phyloP scores from a whole-genome alignment of 1,140 invertebrate genomes.

The Drosophila arawakana region DNA sequence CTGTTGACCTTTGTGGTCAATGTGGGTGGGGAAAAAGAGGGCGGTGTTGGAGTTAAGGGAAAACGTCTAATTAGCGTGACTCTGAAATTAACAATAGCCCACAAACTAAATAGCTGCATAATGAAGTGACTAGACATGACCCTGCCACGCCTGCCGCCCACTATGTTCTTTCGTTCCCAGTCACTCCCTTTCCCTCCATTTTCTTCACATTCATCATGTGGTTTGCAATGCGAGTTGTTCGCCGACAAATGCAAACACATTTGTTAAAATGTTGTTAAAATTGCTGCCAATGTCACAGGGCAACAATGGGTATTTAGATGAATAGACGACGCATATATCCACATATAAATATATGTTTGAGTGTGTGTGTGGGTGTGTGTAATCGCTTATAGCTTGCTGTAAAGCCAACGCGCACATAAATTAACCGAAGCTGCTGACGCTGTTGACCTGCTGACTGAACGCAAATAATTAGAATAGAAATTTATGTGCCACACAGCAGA shows the following conservation, averaged over 20 bases:
- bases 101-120: slow-evolving; percentile 65
- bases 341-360: slow-evolving; percentile 3
- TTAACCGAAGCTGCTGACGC: slow-evolving; percentile 53
- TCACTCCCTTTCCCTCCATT: background rate
- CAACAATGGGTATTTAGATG: slow-evolving; percentile 10
- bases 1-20: slow-evolving; percentile 42
- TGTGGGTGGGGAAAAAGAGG: background rate
- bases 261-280: slow-evolving; percentile 52
- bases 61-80: slow-evolving; percentile 70
- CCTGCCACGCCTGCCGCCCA: slow-evolving; percentile 25
- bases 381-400: slow-evolving; percentile 64
- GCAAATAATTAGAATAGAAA: slow-evolving; percentile 76
- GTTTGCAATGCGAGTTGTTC: slow-evolving; percentile 27
- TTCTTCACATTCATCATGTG: slow-evolving; percentile 28
- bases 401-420: slow-evolving; percentile 64
- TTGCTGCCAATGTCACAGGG: slow-evolving; percentile 31
- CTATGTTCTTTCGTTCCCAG: background rate
- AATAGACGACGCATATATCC: slow-evolving; percentile 1
- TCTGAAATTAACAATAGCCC: slow-evolving; percentile 52
- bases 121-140: slow-evolving; percentile 58
- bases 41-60: no score
- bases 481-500: slow-evolving; percentile 64
- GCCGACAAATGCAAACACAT: slow-evolving; percentile 53
- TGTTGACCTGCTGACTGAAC: slow-evolving; percentile 68
- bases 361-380: slow-evolving; percentile 11